Evolutionary conservation across 92 coral and sea anemone species (phyloP).

Genomic region (Ricordea florida): DNA sequence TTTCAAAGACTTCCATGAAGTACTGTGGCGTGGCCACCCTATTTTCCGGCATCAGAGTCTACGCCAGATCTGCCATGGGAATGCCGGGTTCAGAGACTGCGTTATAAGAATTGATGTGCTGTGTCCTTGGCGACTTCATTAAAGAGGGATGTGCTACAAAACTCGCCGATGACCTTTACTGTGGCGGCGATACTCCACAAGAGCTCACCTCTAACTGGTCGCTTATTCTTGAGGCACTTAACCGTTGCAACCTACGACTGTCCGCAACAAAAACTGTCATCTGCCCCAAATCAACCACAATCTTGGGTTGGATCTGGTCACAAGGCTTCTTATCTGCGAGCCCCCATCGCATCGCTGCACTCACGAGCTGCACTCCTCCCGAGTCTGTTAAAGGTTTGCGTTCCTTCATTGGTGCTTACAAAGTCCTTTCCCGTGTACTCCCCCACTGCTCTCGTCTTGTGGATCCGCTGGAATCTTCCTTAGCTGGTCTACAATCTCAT

Average conservation of each 20-base stretch:
- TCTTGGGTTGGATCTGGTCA: constrained; percentile 40
- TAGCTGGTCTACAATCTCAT: too few species aligned
- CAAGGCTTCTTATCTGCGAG: constrained; percentile 25
- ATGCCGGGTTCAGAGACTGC: constrained; percentile 54
- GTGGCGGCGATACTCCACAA: constrained; percentile 30
- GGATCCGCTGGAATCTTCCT: constrained; percentile 13
- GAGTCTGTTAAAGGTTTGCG: constrained; percentile 3
- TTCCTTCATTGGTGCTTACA: constrained; percentile 46
- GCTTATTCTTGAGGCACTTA: constrained; percentile 18
- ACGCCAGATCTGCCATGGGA: constrained; percentile 39
- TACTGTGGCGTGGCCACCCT: constrained; percentile 29
- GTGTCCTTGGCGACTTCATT: constrained; percentile 35
- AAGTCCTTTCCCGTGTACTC: constrained; percentile 33
- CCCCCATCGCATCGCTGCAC: constrained; percentile 51
- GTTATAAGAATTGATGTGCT: constrained; percentile 35
- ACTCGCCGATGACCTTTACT: constrained; percentile 45
- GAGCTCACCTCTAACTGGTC: constrained; percentile 21
- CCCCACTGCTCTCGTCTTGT: constrained; percentile 24
- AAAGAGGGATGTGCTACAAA: constrained; percentile 25
- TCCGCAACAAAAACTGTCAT: constrained; percentile 43
- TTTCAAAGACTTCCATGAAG: constrained; percentile 21
- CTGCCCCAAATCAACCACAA: constrained; percentile 27
- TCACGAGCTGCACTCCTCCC: constrained; percentile 32
- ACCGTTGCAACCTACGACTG: constrained; percentile 19
- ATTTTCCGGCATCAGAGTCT: constrained; percentile 21